Evolutionary conservation across 1,140 invertebrate genomes (phyloP).

Genomic region (Forficula auricularia): DNA sequence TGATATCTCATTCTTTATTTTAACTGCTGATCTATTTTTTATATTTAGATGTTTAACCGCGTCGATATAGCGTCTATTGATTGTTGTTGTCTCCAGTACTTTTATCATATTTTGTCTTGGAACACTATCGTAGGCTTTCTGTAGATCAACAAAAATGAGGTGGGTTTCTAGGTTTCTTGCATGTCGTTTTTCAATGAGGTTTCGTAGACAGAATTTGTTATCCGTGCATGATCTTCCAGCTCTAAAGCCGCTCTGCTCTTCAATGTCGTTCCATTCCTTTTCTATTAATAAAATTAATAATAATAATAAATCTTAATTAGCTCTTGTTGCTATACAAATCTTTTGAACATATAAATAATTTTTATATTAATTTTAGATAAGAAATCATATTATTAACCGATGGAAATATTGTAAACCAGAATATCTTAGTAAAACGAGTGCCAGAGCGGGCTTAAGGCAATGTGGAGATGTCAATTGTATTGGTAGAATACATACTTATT

Average conservation of each 20-base stretch:
- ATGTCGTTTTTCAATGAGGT: no score
- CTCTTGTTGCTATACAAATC: not conserved
- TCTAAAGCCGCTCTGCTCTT: not conserved
- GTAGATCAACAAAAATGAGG: no score
- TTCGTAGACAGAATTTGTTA: not conserved
- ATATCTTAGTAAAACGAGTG: conserved; percentile 40
- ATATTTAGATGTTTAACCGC: no score
- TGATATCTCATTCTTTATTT: no score
- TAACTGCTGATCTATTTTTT: no score
- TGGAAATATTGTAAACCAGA: conserved; percentile 35
- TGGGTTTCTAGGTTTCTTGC: no score
- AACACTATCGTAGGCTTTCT: no score
- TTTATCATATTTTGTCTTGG: no score
- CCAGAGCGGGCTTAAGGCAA: conserved; percentile 36
- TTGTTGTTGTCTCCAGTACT: no score
- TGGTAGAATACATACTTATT: conserved; percentile 38
- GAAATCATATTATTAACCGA: conserved; percentile 37
- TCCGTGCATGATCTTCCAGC: not conserved
- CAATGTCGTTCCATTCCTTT: not conserved
- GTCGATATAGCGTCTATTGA: no score
- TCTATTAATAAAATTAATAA: not conserved
- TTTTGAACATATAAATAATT: not conserved
- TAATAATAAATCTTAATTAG: not conserved
- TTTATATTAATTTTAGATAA: conserved; percentile 24
- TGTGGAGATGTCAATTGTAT: conserved; percentile 46